Percentiles rank a stretch among this genome's conserved stretches.
These are phyloP conservation scores for Himalopsyche tibetana DNA, from an alignment of 2,888 invertebrate species.

Conservation along the genomic window DNA sequence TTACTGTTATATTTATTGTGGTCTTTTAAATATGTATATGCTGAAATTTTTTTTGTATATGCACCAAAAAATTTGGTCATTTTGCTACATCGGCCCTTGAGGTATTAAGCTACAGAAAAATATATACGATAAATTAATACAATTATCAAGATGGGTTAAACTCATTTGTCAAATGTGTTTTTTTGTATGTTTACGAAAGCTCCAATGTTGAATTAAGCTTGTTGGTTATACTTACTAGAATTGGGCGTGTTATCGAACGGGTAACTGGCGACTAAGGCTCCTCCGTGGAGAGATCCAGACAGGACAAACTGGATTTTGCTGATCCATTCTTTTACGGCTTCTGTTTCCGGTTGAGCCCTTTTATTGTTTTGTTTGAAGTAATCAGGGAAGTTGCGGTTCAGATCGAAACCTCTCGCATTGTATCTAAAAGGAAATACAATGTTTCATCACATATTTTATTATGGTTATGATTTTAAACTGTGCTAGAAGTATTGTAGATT, in stretches of 20 bases:
- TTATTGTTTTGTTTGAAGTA: constrained; percentile 93
- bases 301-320: constrained; percentile 94
- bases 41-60: no score
- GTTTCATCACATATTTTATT: not conserved
- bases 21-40: no score
- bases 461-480: no score
- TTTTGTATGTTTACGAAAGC: constrained; percentile 4
- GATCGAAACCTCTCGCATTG: constrained; percentile 91
- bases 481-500: no score
- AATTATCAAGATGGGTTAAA: no score
- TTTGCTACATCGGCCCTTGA: no score
- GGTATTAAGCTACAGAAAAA: no score
- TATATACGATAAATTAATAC: no score
- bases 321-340: constrained; percentile 95
- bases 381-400: constrained; percentile 98
- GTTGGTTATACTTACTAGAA: constrained; percentile 84
- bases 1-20: no score
- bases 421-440: constrained; percentile 77
- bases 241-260: constrained; percentile 97
- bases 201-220: not conserved
- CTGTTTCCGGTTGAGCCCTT: constrained; percentile 95
- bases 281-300: constrained; percentile 96
- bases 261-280: constrained; percentile 96
- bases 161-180: not conserved
- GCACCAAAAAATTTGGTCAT: no score